phyloP scores from a whole-genome alignment of 92 coral and sea anemone genomes.

The Muricea muricata region DNA sequence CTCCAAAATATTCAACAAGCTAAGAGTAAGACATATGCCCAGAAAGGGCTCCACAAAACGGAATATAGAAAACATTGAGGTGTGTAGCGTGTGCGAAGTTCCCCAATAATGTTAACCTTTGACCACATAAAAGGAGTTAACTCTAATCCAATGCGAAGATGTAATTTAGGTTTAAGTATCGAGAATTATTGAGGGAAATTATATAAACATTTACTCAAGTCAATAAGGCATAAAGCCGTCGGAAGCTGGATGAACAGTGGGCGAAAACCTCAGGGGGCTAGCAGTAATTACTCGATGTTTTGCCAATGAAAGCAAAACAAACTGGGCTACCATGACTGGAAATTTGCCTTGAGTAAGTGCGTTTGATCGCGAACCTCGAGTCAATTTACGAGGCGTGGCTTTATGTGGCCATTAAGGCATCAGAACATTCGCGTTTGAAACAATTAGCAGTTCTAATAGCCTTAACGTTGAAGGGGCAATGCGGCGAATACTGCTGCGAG shows the following conservation, averaged over 20 bases:
- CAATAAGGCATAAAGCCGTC: background rate
- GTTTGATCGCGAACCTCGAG: background rate
- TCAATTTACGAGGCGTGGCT: background rate
- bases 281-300: constrained; percentile 16
- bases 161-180: background rate
- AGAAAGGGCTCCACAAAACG: background rate
- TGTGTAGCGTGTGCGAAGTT: background rate
- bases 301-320: constrained; percentile 29
- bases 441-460: constrained; percentile 10
- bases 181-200: background rate
- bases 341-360: background rate
- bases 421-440: background rate
- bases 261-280: constrained; percentile 3
- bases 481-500: background rate
- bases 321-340: background rate
- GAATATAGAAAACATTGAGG: background rate
- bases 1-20: background rate
- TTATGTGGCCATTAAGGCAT: background rate
- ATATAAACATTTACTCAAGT: constrained; percentile 22
- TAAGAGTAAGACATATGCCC: background rate
- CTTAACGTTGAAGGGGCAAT: background rate
- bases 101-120: constrained; percentile 17
- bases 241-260: background rate
- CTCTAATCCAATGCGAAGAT: background rate
- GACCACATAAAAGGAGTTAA: background rate